These are phyloP conservation scores for Sipha flava DNA, from an alignment of 1,140 invertebrate genomes.

Conservation along the genomic window DNA sequence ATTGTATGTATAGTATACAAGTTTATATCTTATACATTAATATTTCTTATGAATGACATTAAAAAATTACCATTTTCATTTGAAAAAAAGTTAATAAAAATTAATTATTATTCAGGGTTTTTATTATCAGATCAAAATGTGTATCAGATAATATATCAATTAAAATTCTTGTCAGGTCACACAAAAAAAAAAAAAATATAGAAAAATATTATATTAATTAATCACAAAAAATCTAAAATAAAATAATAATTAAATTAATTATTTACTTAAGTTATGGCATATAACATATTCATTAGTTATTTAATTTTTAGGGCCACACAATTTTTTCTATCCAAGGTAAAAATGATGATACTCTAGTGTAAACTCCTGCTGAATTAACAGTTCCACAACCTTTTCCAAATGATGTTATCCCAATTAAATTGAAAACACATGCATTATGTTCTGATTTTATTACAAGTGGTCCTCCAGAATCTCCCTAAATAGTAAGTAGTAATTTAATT, in stretches of 20 bases:
- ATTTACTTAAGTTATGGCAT: no score
- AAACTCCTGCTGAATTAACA: constrained; percentile 52
- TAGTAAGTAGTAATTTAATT: constrained; percentile 5
- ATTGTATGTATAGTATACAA: no score
- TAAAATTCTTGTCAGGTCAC: no score
- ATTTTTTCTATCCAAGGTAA: constrained; percentile 58
- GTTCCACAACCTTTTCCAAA: constrained; percentile 54
- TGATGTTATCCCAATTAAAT: constrained; percentile 55
- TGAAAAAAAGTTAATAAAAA: no score
- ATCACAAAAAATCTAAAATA: background rate
- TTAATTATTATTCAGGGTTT: no score
- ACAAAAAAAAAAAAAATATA: no score
- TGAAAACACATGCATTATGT: constrained; percentile 49
- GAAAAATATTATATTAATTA: no score
- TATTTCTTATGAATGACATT: no score
- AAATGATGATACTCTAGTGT: constrained; percentile 58
- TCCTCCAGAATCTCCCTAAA: constrained; percentile 58
- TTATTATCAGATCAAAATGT: no score
- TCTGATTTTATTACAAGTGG: constrained; percentile 48
- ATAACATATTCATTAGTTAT: background rate
- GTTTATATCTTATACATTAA: no score
- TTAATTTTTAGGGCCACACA: constrained; percentile 46
- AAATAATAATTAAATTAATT: background rate
- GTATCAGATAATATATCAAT: no score
- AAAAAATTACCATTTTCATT: no score